A percentile compares a stretch with the other conserved stretches of the same genome.
Conservation (phyloP, 2,113 vertebrate genomes). For the Triplophysa siluroides region DNA sequence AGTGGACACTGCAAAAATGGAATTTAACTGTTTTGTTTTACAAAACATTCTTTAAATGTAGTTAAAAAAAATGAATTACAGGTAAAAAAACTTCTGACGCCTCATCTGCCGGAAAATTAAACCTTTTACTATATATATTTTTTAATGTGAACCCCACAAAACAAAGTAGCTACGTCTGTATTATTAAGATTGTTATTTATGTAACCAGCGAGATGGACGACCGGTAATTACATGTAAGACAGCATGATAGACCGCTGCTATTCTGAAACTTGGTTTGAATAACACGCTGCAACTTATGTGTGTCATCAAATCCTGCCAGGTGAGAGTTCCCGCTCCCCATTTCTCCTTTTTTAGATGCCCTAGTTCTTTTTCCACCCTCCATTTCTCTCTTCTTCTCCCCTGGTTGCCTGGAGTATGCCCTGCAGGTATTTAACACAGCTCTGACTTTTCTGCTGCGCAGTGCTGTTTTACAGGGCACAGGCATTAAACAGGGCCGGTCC, state of each 20-base stretch:
- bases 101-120: no score
- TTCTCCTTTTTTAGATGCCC: conserved; percentile 46
- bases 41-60: no score
- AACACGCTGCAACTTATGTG: conserved; percentile 10
- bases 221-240: background rate
- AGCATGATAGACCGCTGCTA: background rate
- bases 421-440: conserved; percentile 39
- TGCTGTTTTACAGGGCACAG: conserved; percentile 31
- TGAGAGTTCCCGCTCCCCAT: conserved; percentile 30
- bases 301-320: conserved; percentile 46
- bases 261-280: conserved; percentile 4
- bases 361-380: conserved; percentile 36
- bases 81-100: no score
- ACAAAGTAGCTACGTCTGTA: background rate
- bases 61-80: no score
- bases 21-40: no score
- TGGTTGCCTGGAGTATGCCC: conserved; percentile 36
- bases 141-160: background rate
- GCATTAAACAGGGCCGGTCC: conserved; percentile 28
- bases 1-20: no score
- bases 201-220: background rate
- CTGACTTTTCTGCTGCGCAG: conserved; percentile 41
- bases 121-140: no score
- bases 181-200: background rate
- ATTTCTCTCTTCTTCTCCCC: conserved; percentile 37